A percentile compares a stretch with the other conserved stretches of the same genome.
Evolutionary conservation across 2,797 vertebrate species (phyloP).

Genomic region (Crenuchus spilurus): DNA sequence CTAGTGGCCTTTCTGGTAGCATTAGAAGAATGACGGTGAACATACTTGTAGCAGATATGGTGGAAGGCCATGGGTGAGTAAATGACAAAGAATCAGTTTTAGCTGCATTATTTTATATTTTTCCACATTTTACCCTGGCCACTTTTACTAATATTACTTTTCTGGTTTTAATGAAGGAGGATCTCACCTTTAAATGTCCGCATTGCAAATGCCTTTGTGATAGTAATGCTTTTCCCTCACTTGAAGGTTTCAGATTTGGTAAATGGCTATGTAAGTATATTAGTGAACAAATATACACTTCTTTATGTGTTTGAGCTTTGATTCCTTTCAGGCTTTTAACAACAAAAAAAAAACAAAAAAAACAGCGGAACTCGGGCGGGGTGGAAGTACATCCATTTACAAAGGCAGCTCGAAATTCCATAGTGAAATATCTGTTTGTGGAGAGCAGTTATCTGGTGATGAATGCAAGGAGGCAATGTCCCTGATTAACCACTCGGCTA

Average conservation of each 20-base stretch:
- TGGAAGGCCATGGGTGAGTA: too few species aligned
- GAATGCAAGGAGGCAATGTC: conserved; percentile 47
- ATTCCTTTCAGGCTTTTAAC: too few species aligned
- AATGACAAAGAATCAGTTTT: neutral
- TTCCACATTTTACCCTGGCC: neutral
- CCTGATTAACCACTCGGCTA: conserved; percentile 40
- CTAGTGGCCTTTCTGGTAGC: conserved; percentile 3
- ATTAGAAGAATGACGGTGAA: conserved; percentile 15
- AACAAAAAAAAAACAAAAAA: conserved; percentile 50
- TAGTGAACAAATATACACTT: too few species aligned
- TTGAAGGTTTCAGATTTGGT: too few species aligned
- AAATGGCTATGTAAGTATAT: too few species aligned
- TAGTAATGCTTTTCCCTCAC: too few species aligned
- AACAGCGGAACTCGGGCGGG: conserved; percentile 39
- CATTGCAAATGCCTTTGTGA: too few species aligned
- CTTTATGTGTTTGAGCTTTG: too few species aligned
- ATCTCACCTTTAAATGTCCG: conserved; percentile 32
- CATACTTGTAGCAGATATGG: conserved; percentile 11
- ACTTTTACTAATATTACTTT: neutral
- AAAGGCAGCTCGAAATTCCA: conserved; percentile 29
- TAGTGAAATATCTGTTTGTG: conserved; percentile 24
- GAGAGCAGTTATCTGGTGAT: conserved; percentile 44
- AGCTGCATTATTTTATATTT: neutral
- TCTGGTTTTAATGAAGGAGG: conserved; percentile 34
- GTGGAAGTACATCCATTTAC: neutral